Conservation (phyloP, 2,888 invertebrate genomes). For the Heliconius aoede region DNA sequence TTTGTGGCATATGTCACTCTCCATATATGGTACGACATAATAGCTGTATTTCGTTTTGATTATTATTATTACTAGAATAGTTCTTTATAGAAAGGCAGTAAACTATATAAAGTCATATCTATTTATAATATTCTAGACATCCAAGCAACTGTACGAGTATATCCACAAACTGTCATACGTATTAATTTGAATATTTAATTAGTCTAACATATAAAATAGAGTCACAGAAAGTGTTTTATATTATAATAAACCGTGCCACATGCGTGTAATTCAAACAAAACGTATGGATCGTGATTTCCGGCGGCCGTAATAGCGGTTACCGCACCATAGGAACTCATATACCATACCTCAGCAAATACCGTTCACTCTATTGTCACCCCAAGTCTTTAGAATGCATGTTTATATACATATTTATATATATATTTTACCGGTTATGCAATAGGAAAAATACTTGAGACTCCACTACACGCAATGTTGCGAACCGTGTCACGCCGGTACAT, state of each 20-base stretch:
- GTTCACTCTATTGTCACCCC: slow-evolving; percentile 47
- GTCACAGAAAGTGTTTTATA: slow-evolving; percentile 45
- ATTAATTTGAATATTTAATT: slow-evolving; percentile 13
- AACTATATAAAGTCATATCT: background rate
- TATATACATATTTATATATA: slow-evolving; percentile 46
- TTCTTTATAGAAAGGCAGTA: background rate
- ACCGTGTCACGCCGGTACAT: slow-evolving; percentile 49
- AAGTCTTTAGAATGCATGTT: slow-evolving; percentile 35
- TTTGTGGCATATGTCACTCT: slow-evolving; percentile 46
- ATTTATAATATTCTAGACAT: background rate
- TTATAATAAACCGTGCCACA: slow-evolving; percentile 58
- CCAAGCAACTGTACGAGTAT: background rate
- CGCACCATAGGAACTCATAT: slow-evolving; percentile 42
- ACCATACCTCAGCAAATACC: slow-evolving; percentile 51
- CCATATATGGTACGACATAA: background rate
- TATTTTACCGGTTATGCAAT: slow-evolving; percentile 49
- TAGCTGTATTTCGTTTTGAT: background rate
- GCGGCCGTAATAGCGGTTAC: slow-evolving; percentile 53
- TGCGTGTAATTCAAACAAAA: slow-evolving; percentile 56
- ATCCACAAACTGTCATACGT: background rate
- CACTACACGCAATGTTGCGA: slow-evolving; percentile 48
- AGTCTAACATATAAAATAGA: slow-evolving; percentile 30
- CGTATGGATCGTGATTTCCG: slow-evolving; percentile 71
- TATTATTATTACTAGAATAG: background rate
- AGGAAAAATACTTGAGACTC: slow-evolving; percentile 49